These are phyloP conservation scores for Melinopterus prodromus DNA, from an alignment of 2,888 invertebrate species.

Conservation along the genomic window DNA sequence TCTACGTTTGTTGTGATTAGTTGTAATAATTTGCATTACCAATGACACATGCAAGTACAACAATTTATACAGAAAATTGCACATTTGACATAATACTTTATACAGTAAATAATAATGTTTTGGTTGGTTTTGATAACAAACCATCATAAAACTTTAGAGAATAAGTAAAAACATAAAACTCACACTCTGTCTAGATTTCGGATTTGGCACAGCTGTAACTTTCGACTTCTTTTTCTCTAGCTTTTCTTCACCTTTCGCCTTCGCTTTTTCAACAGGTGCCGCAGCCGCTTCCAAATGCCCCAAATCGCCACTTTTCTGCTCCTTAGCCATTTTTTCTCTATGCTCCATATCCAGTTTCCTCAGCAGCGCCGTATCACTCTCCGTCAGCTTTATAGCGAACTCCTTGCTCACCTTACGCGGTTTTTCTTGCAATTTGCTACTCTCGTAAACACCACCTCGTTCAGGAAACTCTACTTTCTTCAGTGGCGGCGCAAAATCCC, in stretches of 20 bases:
- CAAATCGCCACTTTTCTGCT: constrained; percentile 21
- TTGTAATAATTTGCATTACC: neutral
- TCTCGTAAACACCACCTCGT: constrained; percentile 12
- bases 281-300: neutral
- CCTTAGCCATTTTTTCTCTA: constrained; percentile 52
- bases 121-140: neutral
- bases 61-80: neutral
- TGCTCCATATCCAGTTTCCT: constrained; percentile 64
- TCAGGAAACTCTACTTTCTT: constrained; percentile 27
- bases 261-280: constrained; percentile 43
- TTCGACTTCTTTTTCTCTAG: constrained; percentile 33
- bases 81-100: neutral
- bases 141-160: neutral
- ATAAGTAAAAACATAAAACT: constrained; percentile 29
- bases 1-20: neutral
- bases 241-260: constrained; percentile 30
- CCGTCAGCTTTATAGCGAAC: constrained; percentile 62
- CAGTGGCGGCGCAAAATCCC: constrained; percentile 8
- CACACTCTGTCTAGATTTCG: constrained; percentile 55
- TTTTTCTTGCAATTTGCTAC: neutral
- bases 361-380: constrained; percentile 62
- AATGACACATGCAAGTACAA: neutral
- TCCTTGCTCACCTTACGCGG: neutral
- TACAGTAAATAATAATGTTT: neutral
- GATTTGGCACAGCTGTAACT: constrained; percentile 48